Conservation (phyloP, 1,140 invertebrate genomes). For the Papilio xuthus region DNA sequence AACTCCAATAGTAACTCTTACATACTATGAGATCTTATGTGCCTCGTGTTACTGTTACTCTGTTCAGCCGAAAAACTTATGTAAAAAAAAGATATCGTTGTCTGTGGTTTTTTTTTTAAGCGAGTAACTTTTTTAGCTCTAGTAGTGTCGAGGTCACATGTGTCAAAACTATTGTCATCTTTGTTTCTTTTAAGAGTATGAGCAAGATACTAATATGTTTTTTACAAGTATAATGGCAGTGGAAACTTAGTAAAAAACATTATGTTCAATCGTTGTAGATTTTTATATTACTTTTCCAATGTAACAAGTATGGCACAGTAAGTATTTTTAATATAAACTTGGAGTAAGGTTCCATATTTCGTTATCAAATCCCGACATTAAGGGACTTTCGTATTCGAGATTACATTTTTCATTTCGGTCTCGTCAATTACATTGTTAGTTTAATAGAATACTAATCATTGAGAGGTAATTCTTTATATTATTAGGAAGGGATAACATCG, state of each 20-base stretch:
- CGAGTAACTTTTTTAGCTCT: too few species aligned
- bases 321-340: neutral
- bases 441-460: neutral
- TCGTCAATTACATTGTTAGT: conserved; percentile 34
- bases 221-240: too few species aligned
- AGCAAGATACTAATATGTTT: too few species aligned
- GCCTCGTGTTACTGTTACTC: neutral
- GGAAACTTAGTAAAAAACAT: neutral
- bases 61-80: too few species aligned
- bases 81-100: too few species aligned
- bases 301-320: neutral
- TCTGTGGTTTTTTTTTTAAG: too few species aligned
- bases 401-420: conserved; percentile 22
- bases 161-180: too few species aligned
- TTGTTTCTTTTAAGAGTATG: too few species aligned
- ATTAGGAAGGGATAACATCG: neutral
- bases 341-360: neutral
- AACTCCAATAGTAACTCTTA: neutral
- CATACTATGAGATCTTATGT: neutral
- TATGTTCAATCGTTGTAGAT: neutral
- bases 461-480: neutral
- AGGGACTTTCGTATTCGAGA: neutral
- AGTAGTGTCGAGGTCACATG: too few species aligned
- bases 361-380: conserved; percentile 24
- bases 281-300: neutral